Evolutionary conservation across 2,888 invertebrate genomes (phyloP).

Genomic region (Nipponacmea schrenckii): DNA sequence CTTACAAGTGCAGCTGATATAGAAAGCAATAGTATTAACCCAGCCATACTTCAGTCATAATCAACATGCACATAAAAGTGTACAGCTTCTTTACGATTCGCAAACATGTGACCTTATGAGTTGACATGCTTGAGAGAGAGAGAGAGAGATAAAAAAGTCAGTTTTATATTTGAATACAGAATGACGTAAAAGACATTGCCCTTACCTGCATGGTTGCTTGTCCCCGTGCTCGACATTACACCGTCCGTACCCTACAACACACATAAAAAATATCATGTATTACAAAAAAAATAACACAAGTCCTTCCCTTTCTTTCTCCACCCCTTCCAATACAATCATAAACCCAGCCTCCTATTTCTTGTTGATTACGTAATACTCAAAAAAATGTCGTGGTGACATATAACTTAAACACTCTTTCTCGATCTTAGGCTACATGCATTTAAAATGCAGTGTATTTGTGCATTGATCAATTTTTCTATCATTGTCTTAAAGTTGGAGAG

Average conservation of each 20-base stretch:
- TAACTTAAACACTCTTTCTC: neutral
- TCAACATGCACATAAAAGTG: too few relatives aligned
- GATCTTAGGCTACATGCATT: neutral
- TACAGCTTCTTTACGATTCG: neutral
- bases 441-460: constrained; percentile 5
- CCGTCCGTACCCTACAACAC: neutral
- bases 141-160: neutral
- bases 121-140: neutral
- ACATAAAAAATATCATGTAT: neutral
- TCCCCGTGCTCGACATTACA: neutral
- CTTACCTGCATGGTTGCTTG: neutral
- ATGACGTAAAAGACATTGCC: constrained; percentile 3
- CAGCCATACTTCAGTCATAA: too few relatives aligned
- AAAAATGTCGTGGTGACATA: constrained; percentile 2
- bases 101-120: constrained; percentile 4
- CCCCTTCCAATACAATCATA: neutral
- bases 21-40: too few relatives aligned
- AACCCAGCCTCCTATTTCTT: neutral
- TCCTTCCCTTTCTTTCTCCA: neutral
- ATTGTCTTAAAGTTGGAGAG: neutral
- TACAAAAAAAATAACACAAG: neutral
- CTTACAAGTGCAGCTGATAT: neutral
- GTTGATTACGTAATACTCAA: constrained; percentile 6
- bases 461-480: constrained; percentile 1
- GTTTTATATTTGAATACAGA: neutral